Base-by-base conservation (phyloP, 1,140 invertebrate species). In the Mizuhopecten yessoensis region DNA sequence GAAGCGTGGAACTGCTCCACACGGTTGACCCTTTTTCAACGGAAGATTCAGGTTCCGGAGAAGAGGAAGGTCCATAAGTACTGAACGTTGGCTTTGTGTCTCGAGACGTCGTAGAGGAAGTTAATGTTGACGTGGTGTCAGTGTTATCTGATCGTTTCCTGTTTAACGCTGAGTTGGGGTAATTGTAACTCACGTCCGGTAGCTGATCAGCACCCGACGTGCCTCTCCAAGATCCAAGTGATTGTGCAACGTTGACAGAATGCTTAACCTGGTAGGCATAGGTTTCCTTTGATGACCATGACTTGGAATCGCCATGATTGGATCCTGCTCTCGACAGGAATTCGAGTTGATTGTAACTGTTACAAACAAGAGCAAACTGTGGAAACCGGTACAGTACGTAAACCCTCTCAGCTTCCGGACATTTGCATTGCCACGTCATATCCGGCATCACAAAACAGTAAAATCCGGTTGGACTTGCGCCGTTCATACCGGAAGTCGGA, bases 401-500 rank as follows among this genome's bases (percentile, higher is more conserved):
- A n/a, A 75, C 57, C 11, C 11, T 75, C 5, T 9, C 57, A 29
- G 57, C 23, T 75, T 75, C 57, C n/a, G 57, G 57, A 17, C 57
- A 75, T 75, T 75, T 75, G 11, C 57, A 75, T 75, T 75, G 57
- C 57, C 57, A 75, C 57, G 57, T 75, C 57, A 75, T 75, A 75
- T 75, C 57, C 57, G 57, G 57, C 57, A 75, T 75, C 15, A 75
- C 23, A 75, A 75, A 75, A 75, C 57, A 75, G 29, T 75, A 75
- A 29, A 75, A 75, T 13, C 23, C 57, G 11, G 57, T 75, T n/a
- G 57, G 57, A 75, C 57, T 75, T 0, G n/a, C 29, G 3, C 9
- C 42, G 1, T 17, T 17, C 0, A 13, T 45, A 17, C n/a, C 57
- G 3, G 5, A 29, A 75, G 0, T 75, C 3, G 57, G 57, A 17